Conservation (phyloP, 2,797 vertebrate species). For the Sylvilagus floridanus region DNA sequence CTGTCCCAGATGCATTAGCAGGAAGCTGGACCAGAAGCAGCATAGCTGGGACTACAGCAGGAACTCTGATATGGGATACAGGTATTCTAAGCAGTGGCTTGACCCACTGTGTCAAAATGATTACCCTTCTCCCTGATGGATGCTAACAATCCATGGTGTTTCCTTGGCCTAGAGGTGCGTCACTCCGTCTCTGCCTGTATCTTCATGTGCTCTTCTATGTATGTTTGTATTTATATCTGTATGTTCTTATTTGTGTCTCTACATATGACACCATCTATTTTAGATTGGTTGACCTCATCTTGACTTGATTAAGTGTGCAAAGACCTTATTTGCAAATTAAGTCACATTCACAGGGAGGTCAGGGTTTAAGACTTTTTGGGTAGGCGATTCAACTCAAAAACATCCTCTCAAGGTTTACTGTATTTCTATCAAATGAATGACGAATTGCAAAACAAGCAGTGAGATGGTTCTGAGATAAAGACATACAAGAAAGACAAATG, state of each 20-base stretch:
- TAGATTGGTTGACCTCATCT: neutral
- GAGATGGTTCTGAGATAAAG: neutral
- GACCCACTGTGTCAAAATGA: too few relatives aligned
- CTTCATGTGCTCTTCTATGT: neutral
- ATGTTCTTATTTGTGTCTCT: neutral
- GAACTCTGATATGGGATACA: too few relatives aligned
- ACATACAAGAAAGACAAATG: conserved; percentile 4
- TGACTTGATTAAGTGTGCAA: neutral
- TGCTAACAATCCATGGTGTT: neutral
- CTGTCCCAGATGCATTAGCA: too few relatives aligned
- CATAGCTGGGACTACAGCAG: too few relatives aligned
- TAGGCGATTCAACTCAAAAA: neutral
- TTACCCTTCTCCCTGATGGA: neutral
- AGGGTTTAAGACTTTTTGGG: neutral
- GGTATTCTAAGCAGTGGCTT: too few relatives aligned
- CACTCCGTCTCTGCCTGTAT: neutral
- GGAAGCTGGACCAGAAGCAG: too few relatives aligned
- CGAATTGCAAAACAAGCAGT: neutral
- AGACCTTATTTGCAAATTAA: neutral
- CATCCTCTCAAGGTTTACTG: neutral
- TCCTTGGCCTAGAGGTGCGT: neutral
- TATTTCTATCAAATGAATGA: neutral
- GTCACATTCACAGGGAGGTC: neutral
- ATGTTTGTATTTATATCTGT: neutral
- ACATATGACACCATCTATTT: neutral